phyloP scores from a whole-genome alignment of 2,113 vertebrate genomes.

The Macquaria ambigua region DNA sequence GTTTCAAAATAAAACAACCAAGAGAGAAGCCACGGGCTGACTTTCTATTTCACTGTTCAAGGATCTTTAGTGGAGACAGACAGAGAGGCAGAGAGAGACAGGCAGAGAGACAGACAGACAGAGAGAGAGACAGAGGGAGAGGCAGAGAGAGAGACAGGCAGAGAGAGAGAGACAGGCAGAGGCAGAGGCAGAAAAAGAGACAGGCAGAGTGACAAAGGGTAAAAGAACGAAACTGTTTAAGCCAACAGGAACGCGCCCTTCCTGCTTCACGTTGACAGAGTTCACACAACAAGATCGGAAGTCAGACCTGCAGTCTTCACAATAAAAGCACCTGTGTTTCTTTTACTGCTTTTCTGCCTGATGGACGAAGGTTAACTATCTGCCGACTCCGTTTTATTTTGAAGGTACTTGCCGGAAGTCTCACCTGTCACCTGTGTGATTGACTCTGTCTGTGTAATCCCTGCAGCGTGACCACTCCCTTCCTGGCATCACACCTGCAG shows the following conservation, averaged over 20 bases:
- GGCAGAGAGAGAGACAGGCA: background rate
- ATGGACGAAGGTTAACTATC: background rate
- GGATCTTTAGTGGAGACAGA: too few species aligned
- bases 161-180: background rate
- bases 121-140: too few species aligned
- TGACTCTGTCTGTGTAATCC: too few species aligned
- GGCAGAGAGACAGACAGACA: too few species aligned
- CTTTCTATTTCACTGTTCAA: too few species aligned
- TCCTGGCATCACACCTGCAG: slow-evolving; percentile 17
- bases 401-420: slow-evolving; percentile 4
- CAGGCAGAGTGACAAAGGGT: background rate
- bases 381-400: slow-evolving; percentile 14
- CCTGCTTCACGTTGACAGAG: background rate
- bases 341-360: background rate
- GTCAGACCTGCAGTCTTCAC: background rate
- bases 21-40: too few species aligned
- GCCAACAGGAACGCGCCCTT: background rate
- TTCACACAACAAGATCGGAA: background rate
- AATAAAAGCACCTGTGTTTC: slow-evolving; percentile 10
- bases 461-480: background rate
- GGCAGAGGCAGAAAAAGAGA: too few species aligned
- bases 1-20: too few species aligned
- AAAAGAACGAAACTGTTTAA: background rate
- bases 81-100: too few species aligned
- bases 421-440: background rate